A percentile compares a stretch with the other conserved stretches of the same genome.
phyloP scores from a whole-genome alignment of 1,140 invertebrate species.

The Reticulitermes speratus region DNA sequence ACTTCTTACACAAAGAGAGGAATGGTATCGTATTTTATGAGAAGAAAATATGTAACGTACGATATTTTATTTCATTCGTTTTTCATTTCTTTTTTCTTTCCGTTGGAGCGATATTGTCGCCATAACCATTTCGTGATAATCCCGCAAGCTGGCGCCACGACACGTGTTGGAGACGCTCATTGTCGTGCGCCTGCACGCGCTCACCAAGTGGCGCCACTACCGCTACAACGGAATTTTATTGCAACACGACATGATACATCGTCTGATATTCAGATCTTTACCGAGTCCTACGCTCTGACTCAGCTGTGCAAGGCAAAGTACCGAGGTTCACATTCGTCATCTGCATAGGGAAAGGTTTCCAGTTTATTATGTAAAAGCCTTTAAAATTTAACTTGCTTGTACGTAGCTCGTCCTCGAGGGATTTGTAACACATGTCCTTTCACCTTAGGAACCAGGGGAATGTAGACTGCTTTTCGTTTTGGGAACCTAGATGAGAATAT shows the following conservation, averaged over 20 bases:
- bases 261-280: background rate
- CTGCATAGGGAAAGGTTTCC: no score
- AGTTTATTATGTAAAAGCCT: no score
- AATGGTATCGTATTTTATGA: background rate
- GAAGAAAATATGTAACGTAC: background rate
- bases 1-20: background rate
- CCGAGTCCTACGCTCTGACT: no score
- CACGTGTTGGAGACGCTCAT: slow-evolving; percentile 22
- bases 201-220: background rate
- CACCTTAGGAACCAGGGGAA: no score
- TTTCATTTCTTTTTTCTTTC: background rate
- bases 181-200: background rate
- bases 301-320: no score
- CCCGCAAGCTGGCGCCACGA: slow-evolving; percentile 20
- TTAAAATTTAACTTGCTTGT: no score
- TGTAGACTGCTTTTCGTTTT: no score
- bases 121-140: slow-evolving; percentile 25
- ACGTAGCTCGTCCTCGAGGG: no score
- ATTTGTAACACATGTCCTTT: no score
- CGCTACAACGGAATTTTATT: background rate
- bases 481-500: no score
- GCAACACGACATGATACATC: background rate
- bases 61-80: slow-evolving; percentile 10
- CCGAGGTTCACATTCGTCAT: no score
- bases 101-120: background rate